These are phyloP conservation scores for Lagria hirta DNA, from an alignment of 2,888 invertebrate species.

Conservation along the genomic window DNA sequence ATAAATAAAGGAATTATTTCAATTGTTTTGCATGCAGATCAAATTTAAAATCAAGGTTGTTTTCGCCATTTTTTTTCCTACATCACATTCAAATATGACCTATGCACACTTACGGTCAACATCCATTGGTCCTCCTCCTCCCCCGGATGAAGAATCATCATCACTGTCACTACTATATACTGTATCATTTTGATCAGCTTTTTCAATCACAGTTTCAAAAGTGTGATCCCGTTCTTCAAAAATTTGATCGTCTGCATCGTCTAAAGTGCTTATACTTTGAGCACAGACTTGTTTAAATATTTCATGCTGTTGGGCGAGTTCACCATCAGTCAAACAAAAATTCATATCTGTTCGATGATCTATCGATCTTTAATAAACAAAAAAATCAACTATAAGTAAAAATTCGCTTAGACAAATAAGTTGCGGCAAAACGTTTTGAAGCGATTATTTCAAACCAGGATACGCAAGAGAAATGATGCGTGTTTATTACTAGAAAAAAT, in stretches of 20 bases:
- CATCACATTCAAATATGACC: too few relatives aligned
- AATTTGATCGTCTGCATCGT: constrained; percentile 53
- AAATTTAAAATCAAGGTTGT: too few relatives aligned
- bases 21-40: constrained; percentile 1
- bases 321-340: constrained; percentile 56
- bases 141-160: constrained; percentile 52
- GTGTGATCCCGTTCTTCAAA: constrained; percentile 56
- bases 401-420: too few relatives aligned
- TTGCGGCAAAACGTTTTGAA: too few relatives aligned
- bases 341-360: constrained; percentile 49
- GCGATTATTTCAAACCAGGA: too few relatives aligned
- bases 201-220: constrained; percentile 56
- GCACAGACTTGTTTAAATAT: constrained; percentile 64
- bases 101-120: constrained; percentile 58
- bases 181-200: constrained; percentile 48
- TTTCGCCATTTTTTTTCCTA: too few relatives aligned
- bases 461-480: too few relatives aligned
- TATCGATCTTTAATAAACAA: constrained; percentile 40
- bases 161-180: constrained; percentile 57
- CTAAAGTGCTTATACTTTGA: constrained; percentile 50
- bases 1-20: too few relatives aligned
- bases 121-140: constrained; percentile 53
- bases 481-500: too few relatives aligned
- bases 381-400: too few relatives aligned
- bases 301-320: constrained; percentile 56